A percentile compares a stretch with the other conserved stretches of the same genome.
These are phyloP conservation scores for Geothlypis trichas DNA, from an alignment of 2,113 vertebrate genomes.

Conservation along the genomic window DNA sequence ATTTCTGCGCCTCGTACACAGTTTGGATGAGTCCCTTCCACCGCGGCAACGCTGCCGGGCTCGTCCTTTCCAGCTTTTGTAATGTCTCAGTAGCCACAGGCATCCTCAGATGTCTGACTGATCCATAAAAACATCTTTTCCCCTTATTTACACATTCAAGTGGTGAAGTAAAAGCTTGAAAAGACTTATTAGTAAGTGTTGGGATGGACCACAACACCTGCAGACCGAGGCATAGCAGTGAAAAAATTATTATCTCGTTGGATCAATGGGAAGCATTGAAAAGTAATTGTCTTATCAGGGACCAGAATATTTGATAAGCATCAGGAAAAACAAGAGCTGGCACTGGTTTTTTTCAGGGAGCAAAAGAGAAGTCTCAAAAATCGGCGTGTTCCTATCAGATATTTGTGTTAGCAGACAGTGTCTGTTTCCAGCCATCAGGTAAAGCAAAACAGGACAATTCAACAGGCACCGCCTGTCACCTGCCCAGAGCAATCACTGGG, in stretches of 20 bases:
- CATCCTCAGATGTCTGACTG: fast-evolving
- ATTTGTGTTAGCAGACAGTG: not conserved
- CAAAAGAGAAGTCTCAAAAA: not conserved
- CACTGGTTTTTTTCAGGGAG: not conserved
- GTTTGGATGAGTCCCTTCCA: not conserved
- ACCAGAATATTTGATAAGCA: not conserved
- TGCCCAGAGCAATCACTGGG: not conserved
- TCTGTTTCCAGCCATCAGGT: not conserved
- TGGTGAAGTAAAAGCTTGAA: not conserved
- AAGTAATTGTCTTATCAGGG: not conserved
- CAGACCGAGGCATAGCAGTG: fast-evolving
- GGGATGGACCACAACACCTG: not conserved
- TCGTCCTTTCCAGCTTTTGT: not conserved
- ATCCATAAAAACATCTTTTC: not conserved
- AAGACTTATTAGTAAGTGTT: not conserved
- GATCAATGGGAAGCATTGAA: fast-evolving
- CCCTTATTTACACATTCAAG: not conserved
- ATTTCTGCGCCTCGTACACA: fast-evolving
- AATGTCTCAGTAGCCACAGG: not conserved
- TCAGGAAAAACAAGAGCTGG: not conserved
- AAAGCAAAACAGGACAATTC: not conserved
- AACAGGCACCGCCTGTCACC: fast-evolving
- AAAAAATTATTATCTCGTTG: not conserved
- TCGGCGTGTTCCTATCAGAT: not conserved
- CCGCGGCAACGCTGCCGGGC: fast-evolving